These are phyloP conservation scores for Siniperca scherzeri DNA, from an alignment of 2,797 vertebrate species.

Conservation along the genomic window DNA sequence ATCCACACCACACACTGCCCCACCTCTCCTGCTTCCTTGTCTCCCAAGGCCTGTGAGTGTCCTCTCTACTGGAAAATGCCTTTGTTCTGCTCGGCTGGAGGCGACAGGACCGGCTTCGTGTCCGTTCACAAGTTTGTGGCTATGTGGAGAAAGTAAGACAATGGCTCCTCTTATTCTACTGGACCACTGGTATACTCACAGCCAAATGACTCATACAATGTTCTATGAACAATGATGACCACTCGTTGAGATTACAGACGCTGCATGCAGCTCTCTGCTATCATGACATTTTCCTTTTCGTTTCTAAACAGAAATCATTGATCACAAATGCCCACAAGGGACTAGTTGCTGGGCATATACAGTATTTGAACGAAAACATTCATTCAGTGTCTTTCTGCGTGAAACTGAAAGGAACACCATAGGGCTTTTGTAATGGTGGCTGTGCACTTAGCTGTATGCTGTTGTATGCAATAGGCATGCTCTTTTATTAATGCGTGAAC, in stretches of 20 bases:
- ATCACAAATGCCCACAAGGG: conserved; percentile 48
- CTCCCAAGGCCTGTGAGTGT: conserved; percentile 92
- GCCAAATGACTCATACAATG: conserved; percentile 49
- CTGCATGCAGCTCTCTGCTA: conserved; percentile 31
- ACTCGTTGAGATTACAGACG: conserved; percentile 47
- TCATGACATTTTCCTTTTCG: conserved; percentile 49
- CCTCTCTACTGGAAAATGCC: conserved; percentile 97
- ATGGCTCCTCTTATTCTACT: conserved; percentile 69
- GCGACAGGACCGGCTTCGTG: conserved; percentile 94
- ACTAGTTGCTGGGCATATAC: conserved; percentile 7
- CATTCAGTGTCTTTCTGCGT: conserved; percentile 51
- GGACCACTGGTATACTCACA: conserved; percentile 32
- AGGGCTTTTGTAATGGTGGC: conserved; percentile 46
- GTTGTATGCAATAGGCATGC: conserved; percentile 55
- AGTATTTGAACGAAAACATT: conserved; percentile 54
- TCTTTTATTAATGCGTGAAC: conserved; percentile 74
- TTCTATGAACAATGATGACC: conserved; percentile 60
- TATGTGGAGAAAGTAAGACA: conserved; percentile 98
- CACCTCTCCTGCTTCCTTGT: conserved; percentile 42
- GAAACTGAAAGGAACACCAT: conserved; percentile 49
- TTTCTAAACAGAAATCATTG: conserved; percentile 45
- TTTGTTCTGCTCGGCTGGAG: conserved; percentile 93
- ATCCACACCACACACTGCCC: conserved; percentile 18
- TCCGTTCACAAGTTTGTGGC: conserved; percentile 98
- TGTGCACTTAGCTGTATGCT: conserved; percentile 14